Conservation (phyloP, 2,797 vertebrate species). For the Propithecus perrieri region DNA sequence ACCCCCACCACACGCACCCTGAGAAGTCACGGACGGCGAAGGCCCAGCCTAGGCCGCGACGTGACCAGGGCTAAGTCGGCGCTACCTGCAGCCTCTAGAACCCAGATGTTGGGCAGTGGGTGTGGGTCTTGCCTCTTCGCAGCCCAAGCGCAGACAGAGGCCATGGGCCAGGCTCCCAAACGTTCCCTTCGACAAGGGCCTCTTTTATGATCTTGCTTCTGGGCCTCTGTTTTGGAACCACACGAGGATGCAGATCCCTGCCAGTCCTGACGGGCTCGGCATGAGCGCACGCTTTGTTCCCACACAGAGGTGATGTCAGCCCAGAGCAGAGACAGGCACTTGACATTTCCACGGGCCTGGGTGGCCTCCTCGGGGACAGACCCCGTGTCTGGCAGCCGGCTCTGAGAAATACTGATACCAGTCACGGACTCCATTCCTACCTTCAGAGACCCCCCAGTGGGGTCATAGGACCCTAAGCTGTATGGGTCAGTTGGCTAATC, state of each 20-base stretch:
- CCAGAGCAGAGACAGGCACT: background rate
- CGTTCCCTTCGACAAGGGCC: background rate
- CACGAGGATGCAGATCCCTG: background rate
- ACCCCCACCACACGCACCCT: rapidly evolving
- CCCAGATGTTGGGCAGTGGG: background rate
- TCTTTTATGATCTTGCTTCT: conserved; percentile 8
- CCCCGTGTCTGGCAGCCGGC: background rate
- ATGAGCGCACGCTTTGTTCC: background rate
- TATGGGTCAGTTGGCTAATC: background rate
- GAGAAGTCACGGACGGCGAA: rapidly evolving
- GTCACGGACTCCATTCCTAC: background rate
- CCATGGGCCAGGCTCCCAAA: background rate
- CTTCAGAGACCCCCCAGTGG: background rate
- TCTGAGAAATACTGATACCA: background rate
- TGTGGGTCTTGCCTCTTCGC: background rate
- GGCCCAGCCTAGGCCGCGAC: rapidly evolving
- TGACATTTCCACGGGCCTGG: background rate
- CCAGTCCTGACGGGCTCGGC: background rate
- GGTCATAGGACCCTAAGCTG: background rate
- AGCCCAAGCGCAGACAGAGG: background rate
- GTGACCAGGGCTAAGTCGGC: background rate
- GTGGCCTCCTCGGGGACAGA: background rate
- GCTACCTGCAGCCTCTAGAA: background rate
- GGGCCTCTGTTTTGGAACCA: background rate
- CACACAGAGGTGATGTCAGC: background rate